Evolutionary conservation across 2,888 invertebrate genomes (phyloP), one percentile per base, ranked within the genome.

Genomic region (Eulithis prunata): DNA sequence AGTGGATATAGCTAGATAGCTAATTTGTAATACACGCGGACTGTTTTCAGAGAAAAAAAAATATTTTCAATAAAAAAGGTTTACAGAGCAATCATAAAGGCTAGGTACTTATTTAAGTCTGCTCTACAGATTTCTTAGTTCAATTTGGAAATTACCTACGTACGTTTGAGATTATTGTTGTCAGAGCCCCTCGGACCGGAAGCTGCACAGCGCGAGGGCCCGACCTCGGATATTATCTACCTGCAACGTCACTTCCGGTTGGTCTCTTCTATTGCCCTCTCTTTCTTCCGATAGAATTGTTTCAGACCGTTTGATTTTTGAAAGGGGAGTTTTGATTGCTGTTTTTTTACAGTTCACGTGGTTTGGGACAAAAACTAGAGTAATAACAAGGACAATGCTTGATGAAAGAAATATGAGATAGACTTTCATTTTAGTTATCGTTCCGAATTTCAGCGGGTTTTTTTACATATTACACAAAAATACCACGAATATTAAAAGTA

Each of bases 221-320:
- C 83, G 74, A 79, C 80, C 81, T 76, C 81, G 76, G 83, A 83
- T 87, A 89, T 88, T 89, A 89, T 88, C 88, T 89, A 87, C 87
- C 90, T 90, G 90, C 90, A 84, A 82, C 89, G 90, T 90, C 90
- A 90, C 88, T 90, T 90, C 89, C 90, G 87, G 80, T 77, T 75
- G 78, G 78, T 69, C 76, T 71, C 77, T 71, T 76, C 71, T 71
- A 75, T 73, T 71, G 68, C 72, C 71, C 73, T 70, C 76, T 75
- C 53, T 68, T 68, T 76, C 74, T 71, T 73, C 68, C 73, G 70
- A 63, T 71, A 71, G 68, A 73, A 76, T 72, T 70, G 72, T 73
- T 76, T 71, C 68, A 66, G 65, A 63, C 52, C 73, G 75, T 78
- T 80, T 76, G 78, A 78, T 80, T 80, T 82, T 82, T 73, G 71